Percentiles rank a stretch among this genome's conserved stretches.
Conservation (phyloP, 1,140 invertebrate species). For the Drosophila triauraria region DNA sequence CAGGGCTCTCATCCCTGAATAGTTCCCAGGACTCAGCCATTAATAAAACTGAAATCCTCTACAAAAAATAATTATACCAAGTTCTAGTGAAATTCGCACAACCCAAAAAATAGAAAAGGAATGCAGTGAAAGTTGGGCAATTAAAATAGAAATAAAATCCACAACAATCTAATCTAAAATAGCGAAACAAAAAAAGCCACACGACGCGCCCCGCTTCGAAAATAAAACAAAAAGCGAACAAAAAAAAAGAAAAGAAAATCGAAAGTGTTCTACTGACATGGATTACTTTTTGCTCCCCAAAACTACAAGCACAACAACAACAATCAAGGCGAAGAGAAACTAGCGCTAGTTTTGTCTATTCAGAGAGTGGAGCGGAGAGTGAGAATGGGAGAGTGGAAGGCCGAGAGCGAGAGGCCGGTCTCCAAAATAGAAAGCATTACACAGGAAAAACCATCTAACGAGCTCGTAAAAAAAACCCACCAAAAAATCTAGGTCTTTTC, state of each 20-base stretch:
- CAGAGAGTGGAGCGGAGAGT: constrained; percentile 14
- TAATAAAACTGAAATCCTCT: background rate
- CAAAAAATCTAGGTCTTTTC: background rate
- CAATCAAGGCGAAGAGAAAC: constrained; percentile 58
- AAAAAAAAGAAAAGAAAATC: constrained; percentile 62
- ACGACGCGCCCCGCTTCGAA: constrained; percentile 51
- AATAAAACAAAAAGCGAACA: constrained; percentile 37
- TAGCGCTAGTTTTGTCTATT: constrained; percentile 70
- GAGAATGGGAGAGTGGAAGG: constrained; percentile 21
- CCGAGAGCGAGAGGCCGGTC: constrained; percentile 37
- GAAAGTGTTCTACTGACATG: constrained; percentile 85
- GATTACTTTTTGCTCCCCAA: constrained; percentile 74
- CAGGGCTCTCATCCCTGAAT: background rate
- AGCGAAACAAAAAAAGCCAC: constrained; percentile 42
- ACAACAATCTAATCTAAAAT: constrained; percentile 27
- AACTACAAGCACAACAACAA: constrained; percentile 48
- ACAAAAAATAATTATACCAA: constrained; percentile 7
- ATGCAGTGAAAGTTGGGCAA: constrained; percentile 55
- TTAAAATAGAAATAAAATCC: constrained; percentile 34
- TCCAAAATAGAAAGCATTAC: constrained; percentile 71
- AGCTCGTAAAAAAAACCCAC: background rate
- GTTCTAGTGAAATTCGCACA: constrained; percentile 36
- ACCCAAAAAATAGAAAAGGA: background rate
- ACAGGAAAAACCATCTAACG: constrained; percentile 9
- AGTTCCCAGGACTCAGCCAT: constrained; percentile 12